Evolutionary conservation across 2,888 invertebrate species (phyloP).

Genomic region (Drosophila nigricruria): DNA sequence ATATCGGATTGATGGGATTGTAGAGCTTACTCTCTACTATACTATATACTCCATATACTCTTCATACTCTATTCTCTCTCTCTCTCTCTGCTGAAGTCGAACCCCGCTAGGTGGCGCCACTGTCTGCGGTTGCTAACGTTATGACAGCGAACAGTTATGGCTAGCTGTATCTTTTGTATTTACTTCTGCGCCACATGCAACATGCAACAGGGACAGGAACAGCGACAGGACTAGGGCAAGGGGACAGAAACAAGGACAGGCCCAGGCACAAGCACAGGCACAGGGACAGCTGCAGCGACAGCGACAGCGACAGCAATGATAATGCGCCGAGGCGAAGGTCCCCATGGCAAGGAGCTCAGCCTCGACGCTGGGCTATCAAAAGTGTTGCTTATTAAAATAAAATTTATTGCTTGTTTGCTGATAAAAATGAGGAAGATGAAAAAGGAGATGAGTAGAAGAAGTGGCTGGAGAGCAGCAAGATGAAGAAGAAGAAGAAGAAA

Average conservation of each 20-base stretch:
- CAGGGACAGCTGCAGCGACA: neutral
- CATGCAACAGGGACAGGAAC: conserved; percentile 36
- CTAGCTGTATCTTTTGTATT: conserved; percentile 72
- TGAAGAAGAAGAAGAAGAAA: conserved; percentile 8
- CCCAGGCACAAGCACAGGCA: too few relatives aligned
- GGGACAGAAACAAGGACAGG: neutral
- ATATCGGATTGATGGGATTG: neutral
- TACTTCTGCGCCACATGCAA: conserved; percentile 64
- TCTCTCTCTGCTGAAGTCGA: neutral
- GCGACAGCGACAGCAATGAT: conserved; percentile 5
- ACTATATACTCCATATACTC: neutral
- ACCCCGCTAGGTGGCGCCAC: conserved; percentile 39
- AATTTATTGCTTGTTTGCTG: conserved; percentile 80
- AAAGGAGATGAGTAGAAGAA: conserved; percentile 25
- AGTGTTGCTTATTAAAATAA: conserved; percentile 81
- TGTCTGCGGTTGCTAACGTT: conserved; percentile 44
- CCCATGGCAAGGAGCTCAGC: conserved; percentile 13
- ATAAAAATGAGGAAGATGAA: conserved; percentile 72
- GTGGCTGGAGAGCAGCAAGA: conserved; percentile 33
- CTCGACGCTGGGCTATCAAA: conserved; percentile 65
- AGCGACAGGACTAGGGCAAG: neutral
- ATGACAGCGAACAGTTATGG: conserved; percentile 46
- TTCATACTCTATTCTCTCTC: neutral
- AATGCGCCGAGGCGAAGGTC: conserved; percentile 11
- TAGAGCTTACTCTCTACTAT: too few relatives aligned